Evolutionary conservation across 2,888 invertebrate genomes (phyloP).

Genomic region (Drosophila borborema): DNA sequence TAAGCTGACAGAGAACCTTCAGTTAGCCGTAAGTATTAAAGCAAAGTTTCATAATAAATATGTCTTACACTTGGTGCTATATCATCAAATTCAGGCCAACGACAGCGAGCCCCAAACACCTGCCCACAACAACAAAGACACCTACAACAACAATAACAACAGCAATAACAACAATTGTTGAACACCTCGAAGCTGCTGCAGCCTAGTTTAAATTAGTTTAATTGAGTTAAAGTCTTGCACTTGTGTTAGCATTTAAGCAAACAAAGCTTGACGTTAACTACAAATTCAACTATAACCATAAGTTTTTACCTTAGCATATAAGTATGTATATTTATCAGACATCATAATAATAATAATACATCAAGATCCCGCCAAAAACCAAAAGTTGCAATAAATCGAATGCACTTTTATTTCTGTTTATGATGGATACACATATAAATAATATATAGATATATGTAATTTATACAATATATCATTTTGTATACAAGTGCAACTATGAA

Average conservation of each 20-base stretch:
- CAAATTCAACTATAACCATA: conserved; percentile 19
- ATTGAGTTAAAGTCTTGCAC: conserved; percentile 37
- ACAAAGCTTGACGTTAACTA: conserved; percentile 25
- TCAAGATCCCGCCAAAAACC: conserved; percentile 64
- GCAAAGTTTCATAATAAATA: no score
- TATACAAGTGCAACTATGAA: conserved; percentile 16
- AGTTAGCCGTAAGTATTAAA: conserved; percentile 24
- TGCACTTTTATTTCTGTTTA: conserved; percentile 11
- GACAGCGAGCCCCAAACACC: conserved; percentile 45
- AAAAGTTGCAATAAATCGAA: conserved; percentile 18
- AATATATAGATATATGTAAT: conserved; percentile 1
- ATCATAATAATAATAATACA: conserved; percentile 18
- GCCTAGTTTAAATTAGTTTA: conserved; percentile 47
- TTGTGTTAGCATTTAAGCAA: conserved; percentile 16
- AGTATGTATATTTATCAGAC: conserved; percentile 35
- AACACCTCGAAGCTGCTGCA: conserved; percentile 31
- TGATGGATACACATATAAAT: neutral
- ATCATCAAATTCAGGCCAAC: conserved; percentile 43
- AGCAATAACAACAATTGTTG: conserved; percentile 33
- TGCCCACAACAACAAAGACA: conserved; percentile 23
- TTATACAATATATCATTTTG: conserved; percentile 1
- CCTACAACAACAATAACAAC: conserved; percentile 24
- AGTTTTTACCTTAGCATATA: conserved; percentile 18
- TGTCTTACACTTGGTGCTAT: conserved; percentile 16
- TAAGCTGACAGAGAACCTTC: neutral